Evolutionary conservation across 2,113 vertebrate genomes (phyloP), one percentile per base, ranked within the genome.

Genomic region (Elephas maximus): DNA sequence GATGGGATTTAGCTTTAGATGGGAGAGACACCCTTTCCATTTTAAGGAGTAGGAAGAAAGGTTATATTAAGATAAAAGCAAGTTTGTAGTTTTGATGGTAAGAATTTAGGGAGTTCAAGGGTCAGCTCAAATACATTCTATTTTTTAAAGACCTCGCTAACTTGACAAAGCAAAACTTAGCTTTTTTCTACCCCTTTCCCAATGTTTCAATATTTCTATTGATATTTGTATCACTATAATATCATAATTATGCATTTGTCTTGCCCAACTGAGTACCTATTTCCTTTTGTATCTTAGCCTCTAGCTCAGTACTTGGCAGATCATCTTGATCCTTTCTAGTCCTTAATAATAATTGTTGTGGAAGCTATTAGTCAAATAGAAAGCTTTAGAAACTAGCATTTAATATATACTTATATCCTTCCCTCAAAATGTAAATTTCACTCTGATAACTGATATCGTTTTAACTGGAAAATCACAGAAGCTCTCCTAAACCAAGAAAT

Each of bases 321-420:
- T 73, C 30, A 93, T 80, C 88, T 21, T 84, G 23, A 24, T 86
- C 65, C 51, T 91, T 76, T 93, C 28, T 23, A 83, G 1, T 88
- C 76, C 84, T 94, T 44, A 71, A 1, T 86, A 79, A 44, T 73
- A 91, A 81, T 90, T 84, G 37, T 33, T 63, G 33, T 95, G 85
- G 53, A 90, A 90, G 15, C n/a, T 93, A 15, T 21, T 53, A 96
- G 74, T 81, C 37, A 78, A 67, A 74, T 48, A 79, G 82, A 90
- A 85, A 83, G 41, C 24, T 94, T 95, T 86, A 93, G 74, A 93
- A 96, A 84, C 44, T 51, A 44, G 0, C 74, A 78, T 93, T 95
- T 94, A 81, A 21, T 94, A 71, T 81, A 45, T 67, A 37, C 23
- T 88, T 8, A 51, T 76, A 2, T 44, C 26, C 37, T 41, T 24